Percentiles rank a stretch among this genome's conserved stretches.
Evolutionary conservation across 2,797 vertebrate genomes (phyloP).

Genomic region (Selene dorsalis): DNA sequence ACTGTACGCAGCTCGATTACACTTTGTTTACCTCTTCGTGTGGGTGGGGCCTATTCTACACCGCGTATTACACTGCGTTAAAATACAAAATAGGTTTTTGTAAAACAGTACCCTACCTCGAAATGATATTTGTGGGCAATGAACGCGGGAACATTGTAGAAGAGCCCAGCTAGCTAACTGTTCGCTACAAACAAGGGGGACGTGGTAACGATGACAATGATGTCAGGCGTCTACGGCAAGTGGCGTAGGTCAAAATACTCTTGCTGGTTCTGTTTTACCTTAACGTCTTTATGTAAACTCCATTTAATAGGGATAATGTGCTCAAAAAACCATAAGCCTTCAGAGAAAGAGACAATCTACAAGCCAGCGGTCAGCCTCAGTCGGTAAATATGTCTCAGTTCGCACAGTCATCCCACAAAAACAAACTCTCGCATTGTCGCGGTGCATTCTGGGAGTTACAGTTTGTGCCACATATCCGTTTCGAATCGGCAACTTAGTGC

Average conservation of each 20-base stretch:
- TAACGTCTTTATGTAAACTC: background rate
- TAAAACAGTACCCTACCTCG: fast-evolving
- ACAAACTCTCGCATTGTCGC: conserved; percentile 54
- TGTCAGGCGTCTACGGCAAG: conserved; percentile 59
- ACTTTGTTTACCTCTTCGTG: conserved; percentile 68
- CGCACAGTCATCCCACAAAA: background rate
- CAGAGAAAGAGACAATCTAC: fast-evolving
- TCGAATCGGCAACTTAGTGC: conserved; percentile 61
- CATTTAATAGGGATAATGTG: fast-evolving
- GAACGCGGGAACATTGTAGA: background rate
- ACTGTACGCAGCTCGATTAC: conserved; percentile 1
- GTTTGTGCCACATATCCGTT: conserved; percentile 80
- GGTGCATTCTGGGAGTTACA: conserved; percentile 81
- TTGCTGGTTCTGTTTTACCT: background rate
- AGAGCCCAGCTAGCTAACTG: conserved; percentile 14
- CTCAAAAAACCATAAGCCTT: fast-evolving
- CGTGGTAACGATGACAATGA: conserved; percentile 5
- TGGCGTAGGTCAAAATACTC: conserved; percentile 26
- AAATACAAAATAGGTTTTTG: background rate
- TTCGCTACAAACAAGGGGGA: conserved; percentile 42
- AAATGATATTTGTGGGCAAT: fast-evolving
- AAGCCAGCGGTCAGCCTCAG: fast-evolving
- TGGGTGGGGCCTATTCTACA: conserved; percentile 17
- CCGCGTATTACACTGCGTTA: background rate
- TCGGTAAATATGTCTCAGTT: fast-evolving